Evolutionary conservation across 2,797 vertebrate species (phyloP).

Genomic region (Tarsius wallacei): DNA sequence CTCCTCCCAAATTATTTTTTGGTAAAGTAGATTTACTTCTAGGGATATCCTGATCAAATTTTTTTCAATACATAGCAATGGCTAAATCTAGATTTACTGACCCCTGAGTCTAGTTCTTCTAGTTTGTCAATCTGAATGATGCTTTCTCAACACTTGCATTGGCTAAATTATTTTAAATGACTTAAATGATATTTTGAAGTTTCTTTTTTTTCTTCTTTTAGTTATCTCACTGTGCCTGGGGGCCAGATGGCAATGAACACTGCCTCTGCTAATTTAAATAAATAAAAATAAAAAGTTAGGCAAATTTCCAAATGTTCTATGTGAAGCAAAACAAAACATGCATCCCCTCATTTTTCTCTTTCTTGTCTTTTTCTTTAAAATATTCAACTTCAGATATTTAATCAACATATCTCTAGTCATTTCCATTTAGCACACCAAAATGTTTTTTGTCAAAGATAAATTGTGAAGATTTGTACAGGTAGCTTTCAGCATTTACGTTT

Average conservation of each 20-base stretch:
- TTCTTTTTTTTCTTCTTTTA: not conserved
- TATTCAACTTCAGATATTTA: not conserved
- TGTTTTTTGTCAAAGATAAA: constrained; percentile 50
- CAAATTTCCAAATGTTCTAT: constrained; percentile 60
- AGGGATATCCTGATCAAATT: not conserved
- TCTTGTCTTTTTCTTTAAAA: constrained; percentile 55
- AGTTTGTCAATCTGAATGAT: constrained; percentile 1
- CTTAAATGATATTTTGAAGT: constrained; percentile 73
- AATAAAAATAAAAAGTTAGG: constrained; percentile 74
- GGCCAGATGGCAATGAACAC: constrained; percentile 56
- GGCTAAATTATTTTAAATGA: constrained; percentile 69
- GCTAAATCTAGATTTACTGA: constrained; percentile 21
- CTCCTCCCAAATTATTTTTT: not conserved
- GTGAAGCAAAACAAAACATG: constrained; percentile 11
- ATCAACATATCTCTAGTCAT: not conserved
- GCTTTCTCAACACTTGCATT: constrained; percentile 47
- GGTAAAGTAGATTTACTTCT: not conserved
- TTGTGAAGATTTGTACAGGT: constrained; percentile 42
- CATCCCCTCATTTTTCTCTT: not conserved
- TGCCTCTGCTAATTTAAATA: constrained; percentile 69
- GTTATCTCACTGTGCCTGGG: constrained; percentile 48
- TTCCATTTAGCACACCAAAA: not conserved
- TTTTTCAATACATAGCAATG: not conserved
- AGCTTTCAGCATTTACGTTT: not conserved
- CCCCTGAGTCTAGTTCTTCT: not conserved